A percentile compares a stretch with the other conserved stretches of the same genome.
These are phyloP conservation scores for Phoxinus dragarum DNA, from an alignment of 2,797 vertebrate genomes.

Conservation along the genomic window DNA sequence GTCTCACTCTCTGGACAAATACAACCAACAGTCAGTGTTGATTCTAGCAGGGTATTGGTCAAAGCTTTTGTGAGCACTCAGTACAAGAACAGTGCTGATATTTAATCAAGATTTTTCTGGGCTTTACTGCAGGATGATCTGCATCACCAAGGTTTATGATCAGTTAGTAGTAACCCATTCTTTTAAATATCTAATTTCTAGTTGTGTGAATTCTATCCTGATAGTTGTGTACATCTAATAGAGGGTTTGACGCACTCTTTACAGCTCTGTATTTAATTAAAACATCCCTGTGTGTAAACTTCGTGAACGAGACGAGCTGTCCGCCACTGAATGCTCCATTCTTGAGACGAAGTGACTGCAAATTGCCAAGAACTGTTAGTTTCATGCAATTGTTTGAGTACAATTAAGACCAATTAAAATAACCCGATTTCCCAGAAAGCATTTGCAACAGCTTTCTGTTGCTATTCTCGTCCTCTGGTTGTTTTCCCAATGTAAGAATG, in stretches of 20 bases:
- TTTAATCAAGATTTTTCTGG: constrained; percentile 24
- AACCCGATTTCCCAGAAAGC: constrained; percentile 68
- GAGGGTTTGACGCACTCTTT: not conserved
- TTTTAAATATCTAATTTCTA: not conserved
- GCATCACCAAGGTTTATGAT: not conserved
- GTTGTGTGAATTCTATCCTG: not conserved
- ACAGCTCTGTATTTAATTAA: constrained; percentile 34
- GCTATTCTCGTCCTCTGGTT: constrained; percentile 36
- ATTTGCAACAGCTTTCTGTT: constrained; percentile 54
- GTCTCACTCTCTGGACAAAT: constrained; percentile 24
- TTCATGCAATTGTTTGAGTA: constrained; percentile 66
- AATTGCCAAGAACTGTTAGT: constrained; percentile 64
- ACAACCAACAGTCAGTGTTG: constrained; percentile 34
- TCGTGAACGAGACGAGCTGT: not conserved
- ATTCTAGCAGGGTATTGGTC: constrained; percentile 31
- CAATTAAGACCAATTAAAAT: constrained; percentile 78
- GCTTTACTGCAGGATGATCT: constrained; percentile 25
- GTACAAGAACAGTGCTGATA: not conserved
- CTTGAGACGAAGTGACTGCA: constrained; percentile 51
- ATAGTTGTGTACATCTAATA: not conserved
- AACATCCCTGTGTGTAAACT: constrained; percentile 15
- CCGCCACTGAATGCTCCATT: not conserved
- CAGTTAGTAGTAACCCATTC: not conserved
- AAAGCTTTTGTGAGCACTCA: constrained; percentile 15
- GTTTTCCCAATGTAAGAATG: constrained; percentile 65